Base-by-base conservation (phyloP, 2,888 invertebrate genomes). In the Stegophylla sp. region DNA sequence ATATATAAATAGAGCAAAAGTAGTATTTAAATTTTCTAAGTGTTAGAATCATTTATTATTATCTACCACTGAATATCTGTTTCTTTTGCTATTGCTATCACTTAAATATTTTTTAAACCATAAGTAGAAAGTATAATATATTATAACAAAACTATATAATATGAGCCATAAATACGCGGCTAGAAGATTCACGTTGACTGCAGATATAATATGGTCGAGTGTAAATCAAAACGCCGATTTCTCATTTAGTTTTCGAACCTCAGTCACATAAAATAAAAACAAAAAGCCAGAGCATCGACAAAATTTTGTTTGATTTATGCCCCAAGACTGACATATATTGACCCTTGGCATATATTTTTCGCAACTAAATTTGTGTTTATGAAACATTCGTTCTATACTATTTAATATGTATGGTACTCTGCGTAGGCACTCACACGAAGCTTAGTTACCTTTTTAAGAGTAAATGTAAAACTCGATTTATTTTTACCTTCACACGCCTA, bases 391-490 rank as follows among this genome's bases (percentile, higher is more conserved):
- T 4, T n/a, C 1, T n/a, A 7, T 17, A 10, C 10, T 7, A 2
- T n/a, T 53, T 23, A 53, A 53, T 53, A 53, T n/a, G n/a, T 45
- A 45, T 2, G 15, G 45, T 45, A 10, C 23, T 34, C 34, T 34
- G 34, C 34, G 34, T 7, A 20, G 53, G 53, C 53, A 10, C 53
- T 53, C 53, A 23, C 53, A 53, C 53, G 20, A 53, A 7, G 20
- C 20, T 10, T 3, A 34, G 15, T 20, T 10, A 13, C 69, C 17
- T 20, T 28, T 23, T n/a, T 48, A n/a, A 17, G 48, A 13, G 34
- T 48, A n/a, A 17, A 26, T 15, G 34, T 66, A 45, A 66, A 66
- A 64, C 63, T 34, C 66, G 45, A 43, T 66, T 66, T 66, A 43
- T 66, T 66, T 13, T 66, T 23, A 43, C 23, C 34, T 34, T 7